Conservation (phyloP, 2,888 invertebrate genomes). For the Byasa hedistus region DNA sequence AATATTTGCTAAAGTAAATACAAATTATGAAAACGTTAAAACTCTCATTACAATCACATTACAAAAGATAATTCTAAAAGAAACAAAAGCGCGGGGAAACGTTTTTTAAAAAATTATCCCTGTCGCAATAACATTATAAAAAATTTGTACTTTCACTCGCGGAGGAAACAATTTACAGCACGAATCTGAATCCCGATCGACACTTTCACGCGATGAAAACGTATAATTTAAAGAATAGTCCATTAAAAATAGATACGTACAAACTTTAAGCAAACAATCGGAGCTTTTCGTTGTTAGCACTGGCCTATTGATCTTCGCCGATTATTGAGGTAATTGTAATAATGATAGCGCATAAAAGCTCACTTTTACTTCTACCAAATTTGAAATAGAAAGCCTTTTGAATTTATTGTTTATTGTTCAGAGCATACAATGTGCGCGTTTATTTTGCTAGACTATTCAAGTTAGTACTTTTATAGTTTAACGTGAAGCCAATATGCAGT, state of each 20-base stretch:
- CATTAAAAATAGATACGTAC: constrained; percentile 55
- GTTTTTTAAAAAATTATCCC: constrained; percentile 28
- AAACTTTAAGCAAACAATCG: constrained; percentile 60
- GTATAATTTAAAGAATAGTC: constrained; percentile 67
- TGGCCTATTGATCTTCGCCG: constrained; percentile 55
- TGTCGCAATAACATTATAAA: constrained; percentile 21
- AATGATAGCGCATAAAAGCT: constrained; percentile 58
- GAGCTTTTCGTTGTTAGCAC: constrained; percentile 49
- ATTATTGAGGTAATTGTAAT: constrained; percentile 53
- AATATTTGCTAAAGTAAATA: constrained; percentile 52
- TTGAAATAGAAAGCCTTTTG: constrained; percentile 58
- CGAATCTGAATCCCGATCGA: constrained; percentile 56
- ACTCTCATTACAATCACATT: not conserved
- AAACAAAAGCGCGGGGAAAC: constrained; percentile 23
- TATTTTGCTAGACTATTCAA: constrained; percentile 20
- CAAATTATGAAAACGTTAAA: not conserved
- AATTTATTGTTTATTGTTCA: constrained; percentile 54
- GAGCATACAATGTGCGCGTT: constrained; percentile 49
- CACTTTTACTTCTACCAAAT: constrained; percentile 55
- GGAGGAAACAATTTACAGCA: constrained; percentile 55
- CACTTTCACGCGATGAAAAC: constrained; percentile 65
- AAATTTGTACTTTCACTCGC: constrained; percentile 57
- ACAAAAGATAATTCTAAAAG: constrained; percentile 7
- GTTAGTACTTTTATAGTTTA: constrained; percentile 38
- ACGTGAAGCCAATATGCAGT: constrained; percentile 38